Conservation (phyloP, 2,113 vertebrate genomes). For the Microcebus griseorufus region DNA sequence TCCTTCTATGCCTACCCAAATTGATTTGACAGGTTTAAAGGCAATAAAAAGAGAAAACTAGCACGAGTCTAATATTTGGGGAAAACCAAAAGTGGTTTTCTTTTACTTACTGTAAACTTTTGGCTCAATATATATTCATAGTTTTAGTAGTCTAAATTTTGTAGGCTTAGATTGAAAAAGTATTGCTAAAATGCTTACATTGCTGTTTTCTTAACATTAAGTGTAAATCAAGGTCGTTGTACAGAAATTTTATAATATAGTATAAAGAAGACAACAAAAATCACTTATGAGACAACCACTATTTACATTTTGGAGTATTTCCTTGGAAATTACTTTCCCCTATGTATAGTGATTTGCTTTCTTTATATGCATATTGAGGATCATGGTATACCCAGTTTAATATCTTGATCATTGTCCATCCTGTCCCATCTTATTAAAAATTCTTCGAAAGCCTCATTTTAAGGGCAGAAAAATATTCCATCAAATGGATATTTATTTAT, state of each 20-base stretch:
- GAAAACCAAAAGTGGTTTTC: background rate
- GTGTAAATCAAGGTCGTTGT: background rate
- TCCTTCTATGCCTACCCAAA: background rate
- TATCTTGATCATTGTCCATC: background rate
- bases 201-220: conserved; percentile 24
- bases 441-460: background rate
- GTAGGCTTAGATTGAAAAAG: background rate
- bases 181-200: background rate
- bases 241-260: background rate
- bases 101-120: background rate
- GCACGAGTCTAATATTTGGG: background rate
- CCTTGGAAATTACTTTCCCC: background rate
- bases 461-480: background rate
- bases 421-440: background rate
- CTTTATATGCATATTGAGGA: background rate
- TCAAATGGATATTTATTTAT: background rate
- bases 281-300: background rate
- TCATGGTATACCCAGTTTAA: background rate
- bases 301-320: background rate
- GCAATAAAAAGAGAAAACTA: background rate
- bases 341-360: background rate
- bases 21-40: conserved; percentile 22
- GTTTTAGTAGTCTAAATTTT: background rate
- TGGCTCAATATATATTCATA: background rate
- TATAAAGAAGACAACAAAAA: conserved; percentile 16